These are phyloP conservation scores for Alloscopus bannaensis DNA, from an alignment of 2,888 invertebrate genomes.

Conservation along the genomic window DNA sequence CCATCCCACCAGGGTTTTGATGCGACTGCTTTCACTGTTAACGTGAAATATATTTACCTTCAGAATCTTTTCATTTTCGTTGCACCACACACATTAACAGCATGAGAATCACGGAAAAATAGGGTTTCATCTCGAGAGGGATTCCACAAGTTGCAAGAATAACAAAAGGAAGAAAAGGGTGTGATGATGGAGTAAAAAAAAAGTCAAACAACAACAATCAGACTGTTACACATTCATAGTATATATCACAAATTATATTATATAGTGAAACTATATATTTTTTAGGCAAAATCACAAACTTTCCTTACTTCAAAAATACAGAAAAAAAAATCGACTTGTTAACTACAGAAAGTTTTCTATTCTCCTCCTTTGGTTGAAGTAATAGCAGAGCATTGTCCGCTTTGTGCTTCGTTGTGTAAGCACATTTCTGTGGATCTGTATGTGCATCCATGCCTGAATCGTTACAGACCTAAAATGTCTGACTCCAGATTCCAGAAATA, in stretches of 20 bases:
- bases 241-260: not conserved
- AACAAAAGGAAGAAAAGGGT: constrained; percentile 11
- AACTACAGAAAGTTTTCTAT: constrained; percentile 3
- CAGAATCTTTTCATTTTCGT: not conserved
- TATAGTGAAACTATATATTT: not conserved
- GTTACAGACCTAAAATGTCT: not conserved
- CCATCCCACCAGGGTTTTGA: no score
- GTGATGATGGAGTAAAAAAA: no score
- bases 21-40: no score
- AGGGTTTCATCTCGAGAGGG: no score
- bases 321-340: constrained; percentile 1
- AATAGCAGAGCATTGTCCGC: not conserved
- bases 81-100: not conserved
- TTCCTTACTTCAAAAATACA: not conserved
- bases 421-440: not conserved
- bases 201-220: no score
- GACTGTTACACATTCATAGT: no score
- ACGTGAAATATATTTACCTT: not conserved
- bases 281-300: not conserved
- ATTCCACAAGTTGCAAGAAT: constrained; percentile 29
- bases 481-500: not conserved
- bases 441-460: constrained; percentile 2
- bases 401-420: not conserved
- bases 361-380: not conserved
- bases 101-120: no score